Evolutionary conservation across 2,113 vertebrate species (phyloP).

Genomic region (Petromus typicus): DNA sequence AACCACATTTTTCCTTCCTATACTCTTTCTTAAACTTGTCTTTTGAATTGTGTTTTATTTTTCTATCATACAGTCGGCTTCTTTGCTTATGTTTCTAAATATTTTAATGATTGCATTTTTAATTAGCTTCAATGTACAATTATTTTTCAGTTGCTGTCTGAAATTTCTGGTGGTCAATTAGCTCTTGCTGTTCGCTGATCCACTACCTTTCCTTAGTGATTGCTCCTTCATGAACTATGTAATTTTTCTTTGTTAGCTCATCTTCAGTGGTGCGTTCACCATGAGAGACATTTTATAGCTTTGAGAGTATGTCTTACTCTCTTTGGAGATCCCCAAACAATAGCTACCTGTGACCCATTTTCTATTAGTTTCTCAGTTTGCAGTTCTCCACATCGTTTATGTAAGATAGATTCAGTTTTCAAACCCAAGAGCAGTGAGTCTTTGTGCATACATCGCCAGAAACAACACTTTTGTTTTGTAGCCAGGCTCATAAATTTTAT

Average conservation of each 20-base stretch:
- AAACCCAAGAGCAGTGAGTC: background rate
- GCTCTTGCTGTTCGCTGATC: background rate
- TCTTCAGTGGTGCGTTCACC: background rate
- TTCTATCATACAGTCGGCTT: background rate
- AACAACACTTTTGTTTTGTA: background rate
- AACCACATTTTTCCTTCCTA: background rate
- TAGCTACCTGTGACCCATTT: background rate
- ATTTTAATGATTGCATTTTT: background rate
- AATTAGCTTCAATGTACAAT: background rate
- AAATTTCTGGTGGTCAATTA: background rate
- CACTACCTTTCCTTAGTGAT: background rate
- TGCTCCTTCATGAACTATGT: background rate
- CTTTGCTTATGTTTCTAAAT: background rate
- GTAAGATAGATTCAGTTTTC: background rate
- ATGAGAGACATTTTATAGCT: background rate
- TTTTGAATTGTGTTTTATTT: conserved; percentile 22
- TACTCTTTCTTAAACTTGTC: background rate
- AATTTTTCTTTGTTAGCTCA: conserved; percentile 14
- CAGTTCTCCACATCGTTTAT: background rate
- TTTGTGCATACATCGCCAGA: conserved; percentile 17
- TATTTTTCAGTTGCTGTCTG: background rate
- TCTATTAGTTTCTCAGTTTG: background rate
- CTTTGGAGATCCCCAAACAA: background rate
- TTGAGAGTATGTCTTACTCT: background rate
- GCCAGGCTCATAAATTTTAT: background rate